Evolutionary conservation across 2,888 invertebrate genomes (phyloP).

Genomic region (Acrocyrtus sp.): DNA sequence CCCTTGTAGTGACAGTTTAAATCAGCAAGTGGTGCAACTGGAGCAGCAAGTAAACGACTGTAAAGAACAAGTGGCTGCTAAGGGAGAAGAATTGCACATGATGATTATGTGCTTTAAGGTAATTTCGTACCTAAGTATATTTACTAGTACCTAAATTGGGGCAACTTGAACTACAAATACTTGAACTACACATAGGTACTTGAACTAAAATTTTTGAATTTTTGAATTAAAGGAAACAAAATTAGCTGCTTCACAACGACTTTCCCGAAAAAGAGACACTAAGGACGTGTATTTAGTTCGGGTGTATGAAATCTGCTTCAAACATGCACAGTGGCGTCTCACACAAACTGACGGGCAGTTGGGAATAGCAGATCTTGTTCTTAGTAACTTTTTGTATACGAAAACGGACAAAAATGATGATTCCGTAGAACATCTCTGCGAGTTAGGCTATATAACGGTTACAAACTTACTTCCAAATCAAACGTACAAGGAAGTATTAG

Average conservation of each 20-base stretch:
- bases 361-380: slow-evolving; percentile 94
- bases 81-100: slow-evolving; percentile 94
- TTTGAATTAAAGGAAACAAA: slow-evolving; percentile 58
- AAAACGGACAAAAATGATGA: slow-evolving; percentile 97
- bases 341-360: slow-evolving; percentile 98
- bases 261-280: slow-evolving; percentile 69
- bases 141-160: too few relatives aligned
- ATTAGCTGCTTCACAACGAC: slow-evolving; percentile 62
- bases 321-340: slow-evolving; percentile 96
- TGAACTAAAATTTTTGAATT: slow-evolving; percentile 3
- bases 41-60: slow-evolving; percentile 85
- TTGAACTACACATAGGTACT: not conserved
- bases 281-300: slow-evolving; percentile 80
- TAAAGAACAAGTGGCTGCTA: slow-evolving; percentile 86
- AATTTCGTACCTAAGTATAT: too few relatives aligned
- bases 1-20: slow-evolving; percentile 66
- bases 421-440: slow-evolving; percentile 95
- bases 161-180: slow-evolving; percentile 3
- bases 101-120: slow-evolving; percentile 90
- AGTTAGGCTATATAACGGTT: slow-evolving; percentile 94
- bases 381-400: slow-evolving; percentile 97
- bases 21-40: slow-evolving; percentile 77
- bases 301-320: slow-evolving; percentile 96
- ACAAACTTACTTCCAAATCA: slow-evolving; percentile 95
- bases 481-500: slow-evolving; percentile 87